A percentile compares a stretch with the other conserved stretches of the same genome.
Evolutionary conservation across 2,888 invertebrate genomes (phyloP).

Genomic region (Sinhomidia bicolor): DNA sequence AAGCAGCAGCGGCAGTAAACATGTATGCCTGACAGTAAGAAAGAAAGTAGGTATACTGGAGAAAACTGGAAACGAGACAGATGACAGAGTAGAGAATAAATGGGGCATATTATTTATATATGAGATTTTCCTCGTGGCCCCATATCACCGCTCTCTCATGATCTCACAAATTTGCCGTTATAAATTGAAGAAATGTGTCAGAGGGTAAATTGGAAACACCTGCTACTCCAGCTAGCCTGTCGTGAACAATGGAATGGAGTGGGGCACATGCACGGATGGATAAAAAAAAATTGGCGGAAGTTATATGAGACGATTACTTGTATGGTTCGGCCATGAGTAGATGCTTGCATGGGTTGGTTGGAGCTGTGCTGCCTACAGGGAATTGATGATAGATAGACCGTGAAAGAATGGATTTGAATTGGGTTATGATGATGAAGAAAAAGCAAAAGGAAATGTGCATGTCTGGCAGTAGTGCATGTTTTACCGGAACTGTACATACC

Average conservation of each 20-base stretch:
- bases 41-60: neutral
- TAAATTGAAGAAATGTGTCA: conserved; percentile 20
- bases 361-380: no score
- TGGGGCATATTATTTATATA: conserved; percentile 11
- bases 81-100: conserved; percentile 17
- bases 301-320: neutral
- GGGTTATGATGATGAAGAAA: neutral
- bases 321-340: neutral
- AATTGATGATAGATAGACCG: neutral
- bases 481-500: no score
- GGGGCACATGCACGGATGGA: neutral
- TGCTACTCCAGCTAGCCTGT: neutral
- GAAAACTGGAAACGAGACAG: neutral
- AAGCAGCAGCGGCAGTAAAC: neutral
- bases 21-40: neutral
- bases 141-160: neutral
- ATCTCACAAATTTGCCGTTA: neutral
- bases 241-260: neutral
- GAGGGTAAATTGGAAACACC: conserved; percentile 22
- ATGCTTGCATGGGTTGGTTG: neutral
- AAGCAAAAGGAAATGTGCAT: no score
- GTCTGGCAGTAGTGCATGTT: no score
- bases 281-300: neutral
- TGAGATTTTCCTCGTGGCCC: neutral
- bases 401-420: conserved; percentile 11